Conservation (phyloP, 2,797 vertebrate species). For the Erithacus rubecula region DNA sequence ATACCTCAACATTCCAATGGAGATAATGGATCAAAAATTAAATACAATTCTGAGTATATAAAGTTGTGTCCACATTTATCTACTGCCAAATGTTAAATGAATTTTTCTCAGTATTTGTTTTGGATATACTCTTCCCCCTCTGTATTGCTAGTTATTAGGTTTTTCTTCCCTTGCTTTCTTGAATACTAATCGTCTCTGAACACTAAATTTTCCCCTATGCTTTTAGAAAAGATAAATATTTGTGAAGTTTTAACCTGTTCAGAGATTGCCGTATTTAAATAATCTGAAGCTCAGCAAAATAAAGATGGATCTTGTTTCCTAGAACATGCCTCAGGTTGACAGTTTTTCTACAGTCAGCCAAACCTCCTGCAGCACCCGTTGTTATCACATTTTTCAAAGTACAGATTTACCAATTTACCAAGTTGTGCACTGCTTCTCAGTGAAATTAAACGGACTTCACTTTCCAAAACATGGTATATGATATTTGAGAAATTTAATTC, state of each 20-base stretch:
- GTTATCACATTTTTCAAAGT: background rate
- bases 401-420: background rate
- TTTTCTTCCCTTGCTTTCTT: background rate
- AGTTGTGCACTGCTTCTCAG: background rate
- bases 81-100: background rate
- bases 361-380: background rate
- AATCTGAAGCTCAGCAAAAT: background rate
- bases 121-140: background rate
- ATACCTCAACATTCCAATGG: background rate
- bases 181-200: background rate
- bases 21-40: background rate
- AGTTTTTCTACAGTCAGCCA: background rate
- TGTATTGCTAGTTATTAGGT: background rate
- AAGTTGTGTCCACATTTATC: background rate
- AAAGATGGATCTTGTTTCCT: background rate
- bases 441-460: background rate
- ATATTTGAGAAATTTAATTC: background rate
- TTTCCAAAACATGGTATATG: background rate
- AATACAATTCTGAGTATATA: background rate
- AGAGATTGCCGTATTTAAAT: background rate
- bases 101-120: background rate
- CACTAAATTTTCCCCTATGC: background rate
- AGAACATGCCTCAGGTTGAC: background rate
- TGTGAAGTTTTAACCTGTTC: background rate
- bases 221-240: background rate